phyloP scores from a whole-genome alignment of 2,797 vertebrate species.

The Enteromius unitaeniatus region DNA sequence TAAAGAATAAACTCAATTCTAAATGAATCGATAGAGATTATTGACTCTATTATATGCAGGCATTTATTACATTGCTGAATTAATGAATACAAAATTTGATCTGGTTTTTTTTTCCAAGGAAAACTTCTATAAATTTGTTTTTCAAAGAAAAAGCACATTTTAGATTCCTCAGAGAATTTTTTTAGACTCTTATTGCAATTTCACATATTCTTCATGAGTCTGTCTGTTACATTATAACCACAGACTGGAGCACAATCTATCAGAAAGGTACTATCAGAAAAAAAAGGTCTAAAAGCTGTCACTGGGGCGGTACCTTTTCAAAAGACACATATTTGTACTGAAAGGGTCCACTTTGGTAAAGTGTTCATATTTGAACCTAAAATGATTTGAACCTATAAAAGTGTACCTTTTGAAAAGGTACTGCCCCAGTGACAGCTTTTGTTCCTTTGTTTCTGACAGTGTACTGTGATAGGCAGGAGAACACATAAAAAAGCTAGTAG shows the following conservation, averaged over 20 bases:
- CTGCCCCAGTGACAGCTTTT: too few species aligned
- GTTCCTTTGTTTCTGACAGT: too few species aligned
- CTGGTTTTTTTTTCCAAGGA: slow-evolving; percentile 1
- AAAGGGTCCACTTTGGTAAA: too few species aligned
- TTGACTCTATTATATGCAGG: too few species aligned
- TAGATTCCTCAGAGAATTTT: not conserved
- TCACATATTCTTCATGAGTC: not conserved
- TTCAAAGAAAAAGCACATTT: slow-evolving; percentile 17
- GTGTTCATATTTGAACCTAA: too few species aligned
- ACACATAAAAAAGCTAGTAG: slow-evolving; percentile 24
- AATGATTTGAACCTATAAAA: too few species aligned
- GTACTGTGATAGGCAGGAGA: not conserved
- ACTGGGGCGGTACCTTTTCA: too few species aligned
- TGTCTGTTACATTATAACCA: not conserved
- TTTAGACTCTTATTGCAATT: slow-evolving; percentile 4
- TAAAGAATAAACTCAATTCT: not conserved
- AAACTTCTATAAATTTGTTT: not conserved
- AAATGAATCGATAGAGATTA: too few species aligned
- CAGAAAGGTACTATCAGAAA: too few species aligned
- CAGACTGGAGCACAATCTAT: not conserved
- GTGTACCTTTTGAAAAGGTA: too few species aligned
- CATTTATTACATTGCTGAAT: not conserved
- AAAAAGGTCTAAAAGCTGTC: too few species aligned
- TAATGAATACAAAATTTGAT: not conserved
- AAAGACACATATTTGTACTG: too few species aligned